A percentile compares a stretch with the other conserved stretches of the same genome.
phyloP scores from a whole-genome alignment of 1,140 invertebrate genomes.

The Rhagoletis zephyria region DNA sequence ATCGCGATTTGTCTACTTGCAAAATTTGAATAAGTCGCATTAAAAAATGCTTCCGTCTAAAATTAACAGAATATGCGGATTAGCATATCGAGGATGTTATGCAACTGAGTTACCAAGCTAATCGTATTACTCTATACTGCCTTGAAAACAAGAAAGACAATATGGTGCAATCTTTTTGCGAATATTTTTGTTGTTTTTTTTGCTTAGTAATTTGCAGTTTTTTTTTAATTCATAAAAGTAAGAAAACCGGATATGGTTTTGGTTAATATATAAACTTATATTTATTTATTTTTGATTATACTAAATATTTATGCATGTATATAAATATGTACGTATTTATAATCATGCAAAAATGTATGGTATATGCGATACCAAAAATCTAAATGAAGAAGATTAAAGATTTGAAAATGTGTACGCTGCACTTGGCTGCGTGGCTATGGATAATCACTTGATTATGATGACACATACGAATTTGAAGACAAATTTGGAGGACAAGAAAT shows the following conservation, averaged over 20 bases:
- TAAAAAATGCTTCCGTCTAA: constrained; percentile 16
- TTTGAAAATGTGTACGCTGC: no score
- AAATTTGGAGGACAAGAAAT: no score
- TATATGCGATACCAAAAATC: no score
- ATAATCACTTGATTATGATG: no score
- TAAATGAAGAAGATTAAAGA: no score
- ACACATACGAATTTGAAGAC: no score
- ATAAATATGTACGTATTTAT: neutral
- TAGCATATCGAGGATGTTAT: constrained; percentile 32
- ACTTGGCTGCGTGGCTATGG: no score
- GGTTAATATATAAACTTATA: neutral
- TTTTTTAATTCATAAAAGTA: neutral
- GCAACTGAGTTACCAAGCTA: constrained; percentile 17
- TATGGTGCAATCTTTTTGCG: neutral
- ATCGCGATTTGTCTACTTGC: neutral
- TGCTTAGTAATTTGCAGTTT: neutral
- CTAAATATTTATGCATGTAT: neutral
- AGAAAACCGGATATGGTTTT: neutral
- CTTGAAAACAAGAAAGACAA: constrained; percentile 8
- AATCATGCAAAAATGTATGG: no score
- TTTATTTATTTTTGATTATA: no score
- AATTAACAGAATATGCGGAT: neutral
- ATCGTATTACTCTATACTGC: neutral
- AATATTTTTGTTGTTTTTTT: neutral
- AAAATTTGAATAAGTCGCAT: neutral